Base-by-base conservation (phyloP, 2,113 vertebrate species). In the Eublepharis macularius region DNA sequence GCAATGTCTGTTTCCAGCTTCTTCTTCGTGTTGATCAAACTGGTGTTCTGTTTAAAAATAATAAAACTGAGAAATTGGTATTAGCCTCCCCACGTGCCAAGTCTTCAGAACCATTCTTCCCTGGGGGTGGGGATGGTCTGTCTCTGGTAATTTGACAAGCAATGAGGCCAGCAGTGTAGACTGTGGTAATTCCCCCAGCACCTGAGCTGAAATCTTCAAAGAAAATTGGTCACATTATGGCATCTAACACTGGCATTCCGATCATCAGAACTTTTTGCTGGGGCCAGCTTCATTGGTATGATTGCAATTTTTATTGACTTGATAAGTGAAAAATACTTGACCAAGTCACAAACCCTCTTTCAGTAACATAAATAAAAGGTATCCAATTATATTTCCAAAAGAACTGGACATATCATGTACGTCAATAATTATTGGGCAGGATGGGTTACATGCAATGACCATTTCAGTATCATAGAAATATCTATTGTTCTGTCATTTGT, bases 1-100 rank as follows among this genome's bases (percentile, higher is more conserved):
- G 91, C 36, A 70, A 96, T 95, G 80, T 96, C 96, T 29, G 90
- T 90, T 89, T 96, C 95, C 63, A 96, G 87, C 72, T 96, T 96
- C 92, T 96, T 96, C 85, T 96, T 96, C 70, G 95, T 96, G 65
- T 96, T 96, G 82, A 96, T 95, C 32, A 95, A 87, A 54, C 94
- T 96, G n/a, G 96, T 96, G 80, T 97, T 97, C 96, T 97, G 75
- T 89, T 85, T 36, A 36, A 81, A 43, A 90, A 41, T 1, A 54
- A 82, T 8, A 51, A 24, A 19, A 57, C 13, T 14, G 24, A 17
- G 60, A 12, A 1, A 12, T 79, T 39, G 21, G 9, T 75, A 2
- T 86, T 80, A 47, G 9, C 66, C 75, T n/a, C n/a, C 1, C 4
- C 66, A 81, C 60, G 57, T 32, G 26, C 1, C 79, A 26, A 1